phyloP scores from a whole-genome alignment of 2,797 vertebrate genomes.

The Enteromius fasciolatus region DNA sequence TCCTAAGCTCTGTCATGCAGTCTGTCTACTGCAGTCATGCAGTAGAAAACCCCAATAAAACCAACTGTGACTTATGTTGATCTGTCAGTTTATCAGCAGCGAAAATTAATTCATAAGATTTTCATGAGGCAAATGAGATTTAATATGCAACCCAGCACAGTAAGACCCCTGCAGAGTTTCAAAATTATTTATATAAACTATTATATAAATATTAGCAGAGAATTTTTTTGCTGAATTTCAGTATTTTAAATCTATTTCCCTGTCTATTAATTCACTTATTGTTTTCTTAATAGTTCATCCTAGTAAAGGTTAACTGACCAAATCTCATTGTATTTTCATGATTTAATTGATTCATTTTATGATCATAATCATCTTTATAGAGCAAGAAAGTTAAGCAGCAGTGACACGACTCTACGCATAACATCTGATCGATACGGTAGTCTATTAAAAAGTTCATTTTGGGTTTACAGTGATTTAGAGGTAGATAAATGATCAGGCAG shows the following conservation, averaged over 20 bases:
- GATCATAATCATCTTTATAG: neutral
- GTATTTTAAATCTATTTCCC: neutral
- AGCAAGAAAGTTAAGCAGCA: neutral
- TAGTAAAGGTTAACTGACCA: neutral
- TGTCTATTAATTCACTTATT: neutral
- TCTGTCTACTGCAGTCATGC: neutral
- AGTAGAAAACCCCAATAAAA: neutral
- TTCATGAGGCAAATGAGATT: slow-evolving; percentile 10
- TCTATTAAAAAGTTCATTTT: neutral
- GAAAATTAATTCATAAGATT: neutral
- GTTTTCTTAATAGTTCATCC: neutral
- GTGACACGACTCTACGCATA: neutral
- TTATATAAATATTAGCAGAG: neutral
- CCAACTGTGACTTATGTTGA: neutral
- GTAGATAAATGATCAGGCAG: neutral
- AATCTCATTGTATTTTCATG: neutral
- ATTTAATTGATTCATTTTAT: neutral
- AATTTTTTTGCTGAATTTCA: neutral
- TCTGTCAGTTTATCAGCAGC: slow-evolving; percentile 6
- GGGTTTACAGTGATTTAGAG: neutral
- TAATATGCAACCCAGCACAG: neutral
- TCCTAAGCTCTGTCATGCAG: neutral
- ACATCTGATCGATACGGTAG: neutral
- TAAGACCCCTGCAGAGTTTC: neutral
- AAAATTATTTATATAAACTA: neutral